phyloP scores from a whole-genome alignment of 2,113 vertebrate species.

The Rhynchomys soricoides region DNA sequence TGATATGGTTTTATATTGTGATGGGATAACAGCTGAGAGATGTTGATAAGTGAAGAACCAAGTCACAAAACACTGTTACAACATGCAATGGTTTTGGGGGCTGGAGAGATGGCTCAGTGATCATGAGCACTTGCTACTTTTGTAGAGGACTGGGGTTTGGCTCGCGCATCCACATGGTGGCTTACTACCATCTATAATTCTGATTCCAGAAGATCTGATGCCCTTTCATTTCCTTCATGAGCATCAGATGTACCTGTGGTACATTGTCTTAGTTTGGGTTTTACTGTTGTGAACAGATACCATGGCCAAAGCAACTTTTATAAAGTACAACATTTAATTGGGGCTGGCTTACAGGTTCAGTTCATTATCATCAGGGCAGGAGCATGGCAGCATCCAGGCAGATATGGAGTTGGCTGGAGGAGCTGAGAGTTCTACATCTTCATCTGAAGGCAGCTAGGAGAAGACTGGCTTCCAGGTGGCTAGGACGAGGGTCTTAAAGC shows the following conservation, averaged over 20 bases:
- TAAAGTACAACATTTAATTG: no score
- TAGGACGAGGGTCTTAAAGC: no score
- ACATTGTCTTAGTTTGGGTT: background rate
- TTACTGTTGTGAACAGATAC: no score
- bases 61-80: background rate
- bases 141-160: background rate
- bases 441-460: no score
- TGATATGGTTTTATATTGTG: background rate
- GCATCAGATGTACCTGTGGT: background rate
- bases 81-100: background rate
- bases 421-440: no score
- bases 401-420: no score
- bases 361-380: no score
- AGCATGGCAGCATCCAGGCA: no score
- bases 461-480: no score
- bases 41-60: background rate
- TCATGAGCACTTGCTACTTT: background rate
- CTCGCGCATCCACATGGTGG: background rate
- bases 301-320: no score
- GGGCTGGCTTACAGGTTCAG: no score
- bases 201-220: background rate
- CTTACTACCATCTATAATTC: background rate
- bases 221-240: background rate
- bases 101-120: background rate
- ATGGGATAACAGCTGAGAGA: background rate